phyloP scores from a whole-genome alignment of 2,797 vertebrate genomes.

The Lacerta agilis region DNA sequence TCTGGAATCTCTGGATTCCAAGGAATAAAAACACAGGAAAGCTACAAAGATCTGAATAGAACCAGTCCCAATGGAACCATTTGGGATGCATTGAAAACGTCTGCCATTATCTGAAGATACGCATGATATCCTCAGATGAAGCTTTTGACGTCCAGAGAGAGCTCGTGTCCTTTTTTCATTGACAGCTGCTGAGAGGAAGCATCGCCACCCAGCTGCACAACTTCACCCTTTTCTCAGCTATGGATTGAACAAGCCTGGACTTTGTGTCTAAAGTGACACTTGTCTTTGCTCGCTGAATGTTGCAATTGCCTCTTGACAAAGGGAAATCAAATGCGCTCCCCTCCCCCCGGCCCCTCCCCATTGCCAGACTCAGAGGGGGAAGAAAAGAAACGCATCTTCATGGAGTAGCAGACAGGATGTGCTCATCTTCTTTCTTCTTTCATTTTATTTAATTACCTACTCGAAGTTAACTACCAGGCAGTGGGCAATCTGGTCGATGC shows the following conservation, averaged over 20 bases:
- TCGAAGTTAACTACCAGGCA: conserved; percentile 71
- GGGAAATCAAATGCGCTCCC: conserved; percentile 68
- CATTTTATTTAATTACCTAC: conserved; percentile 64
- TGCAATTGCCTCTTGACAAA: conserved; percentile 69
- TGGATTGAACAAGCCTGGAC: conserved; percentile 71
- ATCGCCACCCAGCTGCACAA: conserved; percentile 77
- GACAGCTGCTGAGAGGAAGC: conserved; percentile 77
- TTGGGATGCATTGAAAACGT: conserved; percentile 40
- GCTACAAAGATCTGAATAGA: conserved; percentile 13
- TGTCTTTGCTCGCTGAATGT: conserved; percentile 70
- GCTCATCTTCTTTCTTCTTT: conserved; percentile 71
- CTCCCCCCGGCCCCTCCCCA: conserved; percentile 9
- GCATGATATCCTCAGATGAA: conserved; percentile 65
- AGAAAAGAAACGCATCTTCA: conserved; percentile 73
- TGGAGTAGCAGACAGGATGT: conserved; percentile 75
- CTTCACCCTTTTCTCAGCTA: conserved; percentile 72
- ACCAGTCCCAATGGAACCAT: conserved; percentile 4
- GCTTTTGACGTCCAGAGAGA: conserved; percentile 72
- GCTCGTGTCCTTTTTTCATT: conserved; percentile 72
- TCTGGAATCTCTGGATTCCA: neutral
- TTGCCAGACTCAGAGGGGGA: conserved; percentile 72
- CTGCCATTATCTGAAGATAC: conserved; percentile 57
- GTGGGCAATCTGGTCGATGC: conserved; percentile 61
- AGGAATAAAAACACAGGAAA: neutral
- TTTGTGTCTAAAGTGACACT: conserved; percentile 78